phyloP scores from a whole-genome alignment of 2,797 vertebrate genomes.

The Halcyon leucocephala region DNA sequence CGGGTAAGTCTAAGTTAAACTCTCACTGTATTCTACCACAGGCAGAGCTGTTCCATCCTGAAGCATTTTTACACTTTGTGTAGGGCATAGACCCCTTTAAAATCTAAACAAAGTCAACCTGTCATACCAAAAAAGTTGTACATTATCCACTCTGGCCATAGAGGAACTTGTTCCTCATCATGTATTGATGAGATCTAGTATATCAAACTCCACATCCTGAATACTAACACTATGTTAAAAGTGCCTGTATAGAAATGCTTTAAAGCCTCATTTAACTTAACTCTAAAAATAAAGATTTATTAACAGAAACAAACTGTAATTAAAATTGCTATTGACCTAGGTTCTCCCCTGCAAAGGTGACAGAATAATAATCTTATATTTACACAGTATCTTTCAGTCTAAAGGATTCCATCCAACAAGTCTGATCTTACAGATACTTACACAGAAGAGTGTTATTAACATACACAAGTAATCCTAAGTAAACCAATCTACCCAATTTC shows the following conservation, averaged over 20 bases:
- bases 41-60: background rate
- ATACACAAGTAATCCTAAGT: background rate
- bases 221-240: background rate
- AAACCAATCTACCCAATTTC: background rate
- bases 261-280: background rate
- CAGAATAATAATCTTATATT: background rate
- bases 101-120: background rate
- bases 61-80: background rate
- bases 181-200: background rate
- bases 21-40: background rate
- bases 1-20: background rate
- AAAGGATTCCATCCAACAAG: background rate
- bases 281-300: slow-evolving; percentile 21
- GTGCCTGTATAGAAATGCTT: background rate
- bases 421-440: background rate
- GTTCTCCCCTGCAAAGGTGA: background rate
- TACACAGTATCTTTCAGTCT: background rate
- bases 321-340: slow-evolving; percentile 11
- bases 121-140: background rate
- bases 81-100: background rate
- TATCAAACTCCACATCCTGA: background rate
- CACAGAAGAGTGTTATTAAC: background rate
- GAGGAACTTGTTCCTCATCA: background rate
- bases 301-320: slow-evolving; percentile 19
- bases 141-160: background rate